Percentiles rank a stretch among this genome's conserved stretches.
Evolutionary conservation across 2,888 invertebrate genomes (phyloP).

Genomic region (Agrotis exclamationis): DNA sequence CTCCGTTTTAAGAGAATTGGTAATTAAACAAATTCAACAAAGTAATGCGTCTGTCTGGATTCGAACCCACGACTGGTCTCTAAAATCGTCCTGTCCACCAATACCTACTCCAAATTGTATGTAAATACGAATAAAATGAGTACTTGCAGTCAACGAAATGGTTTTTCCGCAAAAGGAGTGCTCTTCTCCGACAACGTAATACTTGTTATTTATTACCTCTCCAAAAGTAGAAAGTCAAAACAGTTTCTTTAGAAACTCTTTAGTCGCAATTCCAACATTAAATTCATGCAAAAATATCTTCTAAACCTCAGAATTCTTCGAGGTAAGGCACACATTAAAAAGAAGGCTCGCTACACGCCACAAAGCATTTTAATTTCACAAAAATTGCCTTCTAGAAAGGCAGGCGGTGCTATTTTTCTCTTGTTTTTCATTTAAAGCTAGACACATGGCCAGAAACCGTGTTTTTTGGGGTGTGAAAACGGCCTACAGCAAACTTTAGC

Average conservation of each 20-base stretch:
- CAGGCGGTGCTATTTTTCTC: constrained; percentile 59
- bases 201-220: constrained; percentile 4
- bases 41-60: no score
- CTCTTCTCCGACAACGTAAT: neutral
- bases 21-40: no score
- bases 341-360: constrained; percentile 37
- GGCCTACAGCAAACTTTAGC: constrained; percentile 63
- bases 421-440: constrained; percentile 74
- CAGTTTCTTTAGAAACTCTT: constrained; percentile 9
- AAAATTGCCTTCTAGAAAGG: constrained; percentile 55
- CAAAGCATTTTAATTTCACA: constrained; percentile 60
- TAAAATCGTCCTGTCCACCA: no score
- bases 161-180: neutral
- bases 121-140: neutral
- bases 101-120: no score
- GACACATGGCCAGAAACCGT: constrained; percentile 65
- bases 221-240: neutral
- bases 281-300: constrained; percentile 23
- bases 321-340: constrained; percentile 33
- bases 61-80: no score
- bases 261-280: constrained; percentile 13
- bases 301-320: constrained; percentile 13
- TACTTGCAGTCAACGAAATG: neutral
- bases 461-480: constrained; percentile 80
- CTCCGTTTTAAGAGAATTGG: no score